phyloP scores from a whole-genome alignment of 2,888 invertebrate species.

The Hedychridium roseum region DNA sequence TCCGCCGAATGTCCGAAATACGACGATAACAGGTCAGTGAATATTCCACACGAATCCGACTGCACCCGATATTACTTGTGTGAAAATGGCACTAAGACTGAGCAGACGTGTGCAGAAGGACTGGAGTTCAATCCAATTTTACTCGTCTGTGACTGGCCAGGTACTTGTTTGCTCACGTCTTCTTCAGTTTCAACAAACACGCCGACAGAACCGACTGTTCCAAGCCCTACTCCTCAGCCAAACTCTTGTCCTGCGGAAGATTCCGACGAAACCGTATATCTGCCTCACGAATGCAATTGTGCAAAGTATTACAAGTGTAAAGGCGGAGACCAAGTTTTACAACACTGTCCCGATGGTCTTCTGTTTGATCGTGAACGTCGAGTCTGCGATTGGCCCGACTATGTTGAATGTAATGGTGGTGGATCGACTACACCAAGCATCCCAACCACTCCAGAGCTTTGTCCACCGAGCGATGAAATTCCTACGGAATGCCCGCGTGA shows the following conservation, averaged over 20 bases:
- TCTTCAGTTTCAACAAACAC: background rate
- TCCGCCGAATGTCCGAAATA: constrained; percentile 29
- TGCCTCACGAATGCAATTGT: constrained; percentile 37
- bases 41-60: constrained; percentile 26
- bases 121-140: constrained; percentile 31
- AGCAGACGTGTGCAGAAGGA: constrained; percentile 30
- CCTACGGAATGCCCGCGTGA: constrained; percentile 19
- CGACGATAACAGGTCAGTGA: constrained; percentile 12
- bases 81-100: constrained; percentile 3
- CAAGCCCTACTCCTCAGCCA: background rate
- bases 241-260: constrained; percentile 6
- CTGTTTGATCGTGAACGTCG: constrained; percentile 18
- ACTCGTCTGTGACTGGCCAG: constrained; percentile 36
- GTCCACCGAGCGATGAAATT: background rate
- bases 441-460: background rate
- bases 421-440: background rate
- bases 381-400: constrained; percentile 28
- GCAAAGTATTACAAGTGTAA: constrained; percentile 33
- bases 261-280: background rate
- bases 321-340: constrained; percentile 10
- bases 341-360: constrained; percentile 21
- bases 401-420: constrained; percentile 15
- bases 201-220: background rate
- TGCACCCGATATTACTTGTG: constrained; percentile 40
- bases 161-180: constrained; percentile 9